Evolutionary conservation across 2,888 invertebrate species (phyloP), one percentile per base, ranked within the genome.

Genomic region (Loripinus fragilis): DNA sequence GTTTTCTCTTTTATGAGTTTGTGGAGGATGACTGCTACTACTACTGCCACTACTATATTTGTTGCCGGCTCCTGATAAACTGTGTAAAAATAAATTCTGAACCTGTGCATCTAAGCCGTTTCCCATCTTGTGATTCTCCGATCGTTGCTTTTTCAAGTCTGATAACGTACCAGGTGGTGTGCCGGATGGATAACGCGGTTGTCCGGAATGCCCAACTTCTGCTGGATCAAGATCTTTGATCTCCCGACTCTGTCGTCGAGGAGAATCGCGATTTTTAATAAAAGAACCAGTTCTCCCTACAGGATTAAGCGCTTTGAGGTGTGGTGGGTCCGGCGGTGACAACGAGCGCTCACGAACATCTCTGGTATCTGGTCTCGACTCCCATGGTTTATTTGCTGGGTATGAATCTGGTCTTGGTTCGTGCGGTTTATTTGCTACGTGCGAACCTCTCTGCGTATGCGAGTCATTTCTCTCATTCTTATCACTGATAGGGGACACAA

Each of bases 111-210:
- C 89, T 25, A 88, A 64, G 60, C 83, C 85, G 55, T 85, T 85
- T 69, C 85, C 80, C 70, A 78, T 77, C 38, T 87, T 86, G 55
- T 87, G 81, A 25, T 86, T 81, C 50, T 91, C 92, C 20, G 91
- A 86, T 20, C 98, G 95, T 93, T 98, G 97, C 94, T 98, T 98
- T 94, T 98, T 98, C 93, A 98, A 95, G 94, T 98, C 98, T 72
- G 98, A 96, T 89, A 98, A 95, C 70, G 98, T 98, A 88, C 96
- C 96, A 90, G 80, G 88, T 75, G 96, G 96, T 94, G 96, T 97
- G 95, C 96, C 97, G 95, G 96, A 60, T 68, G 17, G 42, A 41
- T 15, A 8, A 23, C 12, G 30, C 25, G 20, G 20, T 5, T 15
- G 2, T 17, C 30, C 60, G 5, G 33, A 30, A 15, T n/a, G 17